These are phyloP conservation scores for Mormyrus proboscirostris DNA, from an alignment of 2,797 vertebrate genomes.

Conservation along the genomic window DNA sequence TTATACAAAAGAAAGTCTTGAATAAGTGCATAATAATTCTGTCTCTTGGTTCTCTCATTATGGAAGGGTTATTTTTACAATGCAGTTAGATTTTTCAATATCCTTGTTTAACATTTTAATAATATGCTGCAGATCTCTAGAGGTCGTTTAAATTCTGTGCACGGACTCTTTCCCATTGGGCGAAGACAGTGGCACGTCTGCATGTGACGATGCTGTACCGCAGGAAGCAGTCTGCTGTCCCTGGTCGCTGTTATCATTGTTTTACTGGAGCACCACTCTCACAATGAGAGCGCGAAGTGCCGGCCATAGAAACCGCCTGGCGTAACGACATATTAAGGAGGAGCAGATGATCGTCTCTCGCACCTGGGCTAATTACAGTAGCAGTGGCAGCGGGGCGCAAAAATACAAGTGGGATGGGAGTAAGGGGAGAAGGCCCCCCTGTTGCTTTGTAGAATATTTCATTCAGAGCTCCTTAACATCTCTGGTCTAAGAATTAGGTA, in stretches of 20 bases:
- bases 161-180: background rate
- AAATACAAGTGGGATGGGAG: background rate
- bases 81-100: background rate
- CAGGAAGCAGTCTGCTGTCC: background rate
- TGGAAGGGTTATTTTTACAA: background rate
- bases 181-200: background rate
- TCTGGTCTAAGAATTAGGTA: background rate
- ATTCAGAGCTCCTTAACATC: background rate
- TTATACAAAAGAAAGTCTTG: background rate
- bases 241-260: constrained; percentile 6
- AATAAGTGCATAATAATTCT: background rate
- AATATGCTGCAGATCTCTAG: background rate
- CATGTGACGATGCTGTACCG: background rate
- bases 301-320: constrained; percentile 17
- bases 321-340: constrained; percentile 22
- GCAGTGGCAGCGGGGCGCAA: constrained; percentile 1
- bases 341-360: constrained; percentile 21
- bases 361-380: constrained; percentile 26
- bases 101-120: background rate
- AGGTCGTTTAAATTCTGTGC: background rate
- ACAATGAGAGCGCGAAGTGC: constrained; percentile 10
- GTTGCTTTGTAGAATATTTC: background rate
- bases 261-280: background rate
- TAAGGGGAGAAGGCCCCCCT: background rate
- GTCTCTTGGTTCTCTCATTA: background rate